phyloP scores from a whole-genome alignment of 2,888 invertebrate genomes.

The Ormyrus pomaceus region DNA sequence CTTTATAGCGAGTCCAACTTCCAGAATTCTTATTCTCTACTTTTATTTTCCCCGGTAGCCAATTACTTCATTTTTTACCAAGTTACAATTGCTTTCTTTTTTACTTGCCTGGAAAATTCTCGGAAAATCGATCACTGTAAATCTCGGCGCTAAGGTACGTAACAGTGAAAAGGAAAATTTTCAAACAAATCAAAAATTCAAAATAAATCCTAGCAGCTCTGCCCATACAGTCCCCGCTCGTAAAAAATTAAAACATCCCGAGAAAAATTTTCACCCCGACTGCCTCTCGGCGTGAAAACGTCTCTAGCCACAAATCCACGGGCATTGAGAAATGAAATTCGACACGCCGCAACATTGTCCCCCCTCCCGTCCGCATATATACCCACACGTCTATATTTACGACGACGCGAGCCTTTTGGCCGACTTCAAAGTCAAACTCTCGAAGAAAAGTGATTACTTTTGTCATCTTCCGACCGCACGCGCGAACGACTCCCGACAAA shows the following conservation, averaged over 20 bases:
- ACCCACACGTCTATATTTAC: slow-evolving; percentile 12
- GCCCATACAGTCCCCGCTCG: neutral
- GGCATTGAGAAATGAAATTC: slow-evolving; percentile 44
- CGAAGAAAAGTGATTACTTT: slow-evolving; percentile 57
- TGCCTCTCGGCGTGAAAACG: too few relatives aligned
- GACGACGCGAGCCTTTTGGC: slow-evolving; percentile 41
- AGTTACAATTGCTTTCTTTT: too few relatives aligned
- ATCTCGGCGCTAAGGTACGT: too few relatives aligned
- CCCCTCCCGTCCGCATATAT: neutral
- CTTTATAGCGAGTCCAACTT: slow-evolving; percentile 17
- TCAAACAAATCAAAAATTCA: neutral
- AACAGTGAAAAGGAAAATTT: too few relatives aligned
- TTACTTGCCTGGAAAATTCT: too few relatives aligned
- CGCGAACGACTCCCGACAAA: slow-evolving; percentile 53
- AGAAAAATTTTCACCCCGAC: too few relatives aligned
- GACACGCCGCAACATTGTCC: slow-evolving; percentile 18
- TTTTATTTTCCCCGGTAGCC: too few relatives aligned
- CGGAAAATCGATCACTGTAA: too few relatives aligned
- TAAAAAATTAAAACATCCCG: neutral
- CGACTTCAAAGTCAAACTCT: slow-evolving; percentile 56
- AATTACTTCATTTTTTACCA: too few relatives aligned
- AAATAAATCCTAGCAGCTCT: slow-evolving; percentile 2
- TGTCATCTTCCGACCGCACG: slow-evolving; percentile 54
- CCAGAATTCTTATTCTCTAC: too few relatives aligned
- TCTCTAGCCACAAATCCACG: too few relatives aligned